Evolutionary conservation across 2,888 invertebrate genomes (phyloP).

Genomic region (Leptinotarsa juncta): DNA sequence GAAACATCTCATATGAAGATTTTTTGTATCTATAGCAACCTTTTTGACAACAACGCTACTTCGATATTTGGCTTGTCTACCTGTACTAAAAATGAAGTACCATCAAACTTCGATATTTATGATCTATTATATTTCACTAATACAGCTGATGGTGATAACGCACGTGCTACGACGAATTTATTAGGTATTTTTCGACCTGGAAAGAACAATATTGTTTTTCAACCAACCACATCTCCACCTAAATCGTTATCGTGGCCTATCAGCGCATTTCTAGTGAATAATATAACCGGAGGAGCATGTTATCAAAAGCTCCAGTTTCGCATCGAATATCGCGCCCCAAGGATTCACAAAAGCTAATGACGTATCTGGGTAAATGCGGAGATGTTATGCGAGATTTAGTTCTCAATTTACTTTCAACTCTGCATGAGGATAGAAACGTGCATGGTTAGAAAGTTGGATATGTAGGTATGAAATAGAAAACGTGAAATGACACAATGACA

Average conservation of each 20-base stretch:
- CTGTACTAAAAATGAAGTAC: too few relatives aligned
- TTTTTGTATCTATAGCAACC: too few relatives aligned
- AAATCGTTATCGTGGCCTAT: background rate
- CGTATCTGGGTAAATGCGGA: conserved; percentile 9
- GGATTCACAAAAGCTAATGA: conserved; percentile 19
- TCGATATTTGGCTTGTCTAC: too few relatives aligned
- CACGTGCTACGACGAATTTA: background rate
- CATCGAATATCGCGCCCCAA: conserved; percentile 17
- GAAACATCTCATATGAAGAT: too few relatives aligned
- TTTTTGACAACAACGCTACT: too few relatives aligned
- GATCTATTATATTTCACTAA: too few relatives aligned
- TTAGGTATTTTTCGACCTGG: background rate
- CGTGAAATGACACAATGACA: too few relatives aligned
- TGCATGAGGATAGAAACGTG: background rate
- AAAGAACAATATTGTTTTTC: background rate
- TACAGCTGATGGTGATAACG: background rate
- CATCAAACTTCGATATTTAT: too few relatives aligned
- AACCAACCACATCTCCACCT: background rate
- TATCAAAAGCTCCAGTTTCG: conserved; percentile 18
- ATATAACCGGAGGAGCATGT: conserved; percentile 1
- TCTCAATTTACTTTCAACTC: background rate
- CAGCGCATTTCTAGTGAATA: background rate
- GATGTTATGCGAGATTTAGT: conserved; percentile 5
- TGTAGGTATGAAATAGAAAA: background rate
- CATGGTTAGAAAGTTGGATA: background rate